These are phyloP conservation scores for Melospiza melodia DNA, from an alignment of 2,113 vertebrate species.

Conservation along the genomic window DNA sequence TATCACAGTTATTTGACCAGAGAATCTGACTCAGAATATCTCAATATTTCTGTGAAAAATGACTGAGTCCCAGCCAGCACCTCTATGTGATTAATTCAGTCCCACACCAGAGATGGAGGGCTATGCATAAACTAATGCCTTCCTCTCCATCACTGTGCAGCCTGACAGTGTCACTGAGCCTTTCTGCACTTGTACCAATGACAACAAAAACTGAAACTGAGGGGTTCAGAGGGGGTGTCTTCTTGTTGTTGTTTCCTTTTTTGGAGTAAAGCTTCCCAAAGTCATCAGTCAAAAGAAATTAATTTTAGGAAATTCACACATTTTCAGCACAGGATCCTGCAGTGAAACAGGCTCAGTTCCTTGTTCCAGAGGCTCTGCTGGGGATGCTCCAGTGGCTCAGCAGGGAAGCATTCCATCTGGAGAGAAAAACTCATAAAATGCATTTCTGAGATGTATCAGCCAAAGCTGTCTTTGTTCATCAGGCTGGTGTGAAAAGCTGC, in stretches of 20 bases:
- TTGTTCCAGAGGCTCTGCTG: not conserved
- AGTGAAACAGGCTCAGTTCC: not conserved
- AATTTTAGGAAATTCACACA: not conserved
- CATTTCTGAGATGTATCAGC: not conserved
- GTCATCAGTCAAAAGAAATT: not conserved
- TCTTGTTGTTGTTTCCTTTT: not conserved
- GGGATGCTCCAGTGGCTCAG: not conserved
- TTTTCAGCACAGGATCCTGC: not conserved
- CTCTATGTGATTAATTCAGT: not conserved
- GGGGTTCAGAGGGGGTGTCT: rapidly evolving
- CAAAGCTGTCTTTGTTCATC: not conserved
- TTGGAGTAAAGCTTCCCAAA: not conserved
- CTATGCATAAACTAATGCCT: not conserved
- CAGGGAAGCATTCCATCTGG: not conserved
- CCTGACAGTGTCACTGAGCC: not conserved
- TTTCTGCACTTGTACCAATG: not conserved
- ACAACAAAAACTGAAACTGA: not conserved
- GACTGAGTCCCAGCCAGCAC: not conserved
- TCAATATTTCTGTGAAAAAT: not conserved
- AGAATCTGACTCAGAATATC: not conserved
- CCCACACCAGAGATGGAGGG: not conserved
- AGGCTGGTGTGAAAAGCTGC: not conserved
- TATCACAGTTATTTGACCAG: not conserved
- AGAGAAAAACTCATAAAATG: not conserved
- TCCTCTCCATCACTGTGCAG: not conserved